Evolutionary conservation across 2,888 invertebrate species (phyloP), one percentile per base, ranked within the genome.

Genomic region (Limnephilus marmoratus): DNA sequence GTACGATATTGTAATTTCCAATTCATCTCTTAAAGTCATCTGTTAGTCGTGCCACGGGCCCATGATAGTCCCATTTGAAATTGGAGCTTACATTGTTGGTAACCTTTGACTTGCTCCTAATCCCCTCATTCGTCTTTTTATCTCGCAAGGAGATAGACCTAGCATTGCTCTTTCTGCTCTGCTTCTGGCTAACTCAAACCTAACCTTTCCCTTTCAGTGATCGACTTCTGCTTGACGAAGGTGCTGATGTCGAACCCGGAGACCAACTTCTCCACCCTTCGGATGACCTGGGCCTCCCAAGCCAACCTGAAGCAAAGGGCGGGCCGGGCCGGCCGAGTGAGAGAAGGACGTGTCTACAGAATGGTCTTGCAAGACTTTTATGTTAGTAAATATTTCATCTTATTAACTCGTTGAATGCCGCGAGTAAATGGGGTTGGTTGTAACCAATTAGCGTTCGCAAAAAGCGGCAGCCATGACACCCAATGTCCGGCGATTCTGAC

Each of bases 221-320:
- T 99, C 94, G 99, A 99, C 95, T 99, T 98, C 95, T 99, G 99
- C 95, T 96, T 99, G 93, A 98, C 98, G 93, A 99, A 99, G 96
- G 97, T 97, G 80, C 95, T 99, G 94, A 96, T 97, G 9, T 97
- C 97, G 88, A 98, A 99, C 95, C 96, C 97, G 1, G 95, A 96
- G 0, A 98, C 98, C 0, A 98, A 98, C 96, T 98, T 97, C 94
- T 97, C 98, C 34, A 97, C 97, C 86, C 96, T 99, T 85, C 97
- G 97, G 94, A 94, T 99, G 94, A 96, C 97, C 92, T 99, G 99
- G 99, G 98, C 99, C 0, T 98, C 99, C 0, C 98, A 98, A 94
- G 97, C 98, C 0, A 99, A 98, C 95, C 99, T 99, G 94, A 97
- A 97, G 49, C 99, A 99, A 95, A 97, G 99, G 91, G 97, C 98